Conservation (phyloP, 2,797 vertebrate species). For the Falco cherrug region DNA sequence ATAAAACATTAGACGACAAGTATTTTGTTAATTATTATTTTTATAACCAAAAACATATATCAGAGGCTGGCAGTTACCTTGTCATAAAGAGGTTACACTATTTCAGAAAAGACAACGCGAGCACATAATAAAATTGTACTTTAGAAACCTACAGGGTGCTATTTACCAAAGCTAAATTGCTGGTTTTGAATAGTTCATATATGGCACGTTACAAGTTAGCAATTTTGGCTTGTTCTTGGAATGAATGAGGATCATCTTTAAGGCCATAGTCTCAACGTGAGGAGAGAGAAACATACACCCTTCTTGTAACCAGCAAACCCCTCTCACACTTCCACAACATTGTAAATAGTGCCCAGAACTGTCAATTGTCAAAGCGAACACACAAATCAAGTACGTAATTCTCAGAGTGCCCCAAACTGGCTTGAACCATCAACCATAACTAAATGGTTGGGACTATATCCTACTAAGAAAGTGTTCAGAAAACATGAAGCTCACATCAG, state of each 20-base stretch:
- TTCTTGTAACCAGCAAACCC: background rate
- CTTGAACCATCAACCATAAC: background rate
- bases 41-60: background rate
- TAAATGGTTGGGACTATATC: background rate
- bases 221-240: background rate
- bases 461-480: background rate
- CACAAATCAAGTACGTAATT: background rate
- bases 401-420: background rate
- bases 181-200: background rate
- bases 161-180: constrained; percentile 8
- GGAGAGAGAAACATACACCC: background rate
- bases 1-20: background rate
- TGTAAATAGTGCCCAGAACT: background rate
- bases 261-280: background rate
- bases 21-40: constrained; percentile 16
- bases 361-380: background rate
- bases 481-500: background rate
- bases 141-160: background rate
- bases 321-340: background rate
- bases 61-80: background rate
- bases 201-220: background rate
- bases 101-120: constrained; percentile 11
- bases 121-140: background rate
- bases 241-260: background rate
- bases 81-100: background rate